A percentile compares a stretch with the other conserved stretches of the same genome.
These are phyloP conservation scores for Lasioglossum oenotherae DNA, from an alignment of 2,888 invertebrate genomes.

Conservation along the genomic window DNA sequence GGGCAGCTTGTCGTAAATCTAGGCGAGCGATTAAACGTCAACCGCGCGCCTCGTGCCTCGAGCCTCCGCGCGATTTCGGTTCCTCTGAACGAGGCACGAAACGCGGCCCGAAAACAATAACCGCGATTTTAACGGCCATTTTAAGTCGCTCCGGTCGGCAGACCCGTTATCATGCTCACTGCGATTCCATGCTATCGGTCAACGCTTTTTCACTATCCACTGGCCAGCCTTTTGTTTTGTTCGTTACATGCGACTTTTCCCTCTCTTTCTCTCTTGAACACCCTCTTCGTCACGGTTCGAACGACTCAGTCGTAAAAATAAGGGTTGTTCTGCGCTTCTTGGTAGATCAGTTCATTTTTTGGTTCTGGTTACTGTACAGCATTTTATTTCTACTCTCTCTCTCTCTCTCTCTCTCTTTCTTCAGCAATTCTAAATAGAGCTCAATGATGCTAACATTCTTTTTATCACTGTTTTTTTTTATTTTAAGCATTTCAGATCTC, in stretches of 20 bases:
- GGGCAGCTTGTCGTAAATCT: constrained; percentile 81
- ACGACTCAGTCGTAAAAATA: neutral
- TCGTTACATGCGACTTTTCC: neutral
- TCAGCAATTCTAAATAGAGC: neutral
- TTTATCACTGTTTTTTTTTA: neutral
- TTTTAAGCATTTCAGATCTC: no score
- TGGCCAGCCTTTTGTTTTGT: constrained; percentile 18
- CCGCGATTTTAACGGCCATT: constrained; percentile 78
- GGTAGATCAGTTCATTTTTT: neutral
- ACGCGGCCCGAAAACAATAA: constrained; percentile 80
- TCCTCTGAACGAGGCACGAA: constrained; percentile 53
- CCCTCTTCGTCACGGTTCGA: neutral
- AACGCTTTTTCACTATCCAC: constrained; percentile 32
- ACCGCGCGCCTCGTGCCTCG: constrained; percentile 67
- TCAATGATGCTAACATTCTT: neutral
- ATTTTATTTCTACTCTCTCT: neutral
- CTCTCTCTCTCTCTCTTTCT: neutral
- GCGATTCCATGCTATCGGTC: constrained; percentile 49
- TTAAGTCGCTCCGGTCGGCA: constrained; percentile 76
- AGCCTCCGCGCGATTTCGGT: constrained; percentile 71
- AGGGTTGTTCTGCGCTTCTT: neutral
- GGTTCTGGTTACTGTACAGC: neutral
- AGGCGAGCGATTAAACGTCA: constrained; percentile 82
- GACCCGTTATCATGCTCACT: constrained; percentile 73
- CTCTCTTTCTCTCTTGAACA: neutral